Conservation (phyloP, 2,888 invertebrate genomes). For the Cecidostiba fungosa region DNA sequence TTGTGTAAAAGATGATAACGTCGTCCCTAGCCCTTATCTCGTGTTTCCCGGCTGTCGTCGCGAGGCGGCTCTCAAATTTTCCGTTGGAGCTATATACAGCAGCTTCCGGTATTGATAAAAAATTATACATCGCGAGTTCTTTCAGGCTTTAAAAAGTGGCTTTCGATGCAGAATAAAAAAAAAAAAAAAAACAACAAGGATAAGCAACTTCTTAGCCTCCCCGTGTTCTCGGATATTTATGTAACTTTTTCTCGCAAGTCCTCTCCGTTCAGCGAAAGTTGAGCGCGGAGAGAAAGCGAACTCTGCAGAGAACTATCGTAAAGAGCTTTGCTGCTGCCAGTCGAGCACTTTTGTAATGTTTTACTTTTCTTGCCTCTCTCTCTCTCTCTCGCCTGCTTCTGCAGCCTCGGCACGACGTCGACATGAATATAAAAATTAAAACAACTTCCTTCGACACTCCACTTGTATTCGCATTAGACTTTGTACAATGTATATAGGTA, state of each 20-base stretch:
- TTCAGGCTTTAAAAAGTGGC: neutral
- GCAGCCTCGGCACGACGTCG: neutral
- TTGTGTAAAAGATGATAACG: conserved; percentile 47
- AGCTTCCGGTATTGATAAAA: neutral
- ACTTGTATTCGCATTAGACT: conserved; percentile 14
- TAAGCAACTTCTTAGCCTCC: conserved; percentile 16
- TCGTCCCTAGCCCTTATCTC: neutral
- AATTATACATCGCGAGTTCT: neutral
- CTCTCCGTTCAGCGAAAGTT: conserved; percentile 16
- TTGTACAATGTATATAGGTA: neutral
- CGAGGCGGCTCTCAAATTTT: neutral
- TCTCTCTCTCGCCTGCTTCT: neutral
- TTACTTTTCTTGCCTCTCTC: conserved; percentile 38
- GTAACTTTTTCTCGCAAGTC: conserved; percentile 53
- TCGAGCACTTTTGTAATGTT: conserved; percentile 48
- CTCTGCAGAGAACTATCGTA: conserved; percentile 56
- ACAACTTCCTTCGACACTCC: neutral
- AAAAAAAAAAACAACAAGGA: conserved; percentile 20
- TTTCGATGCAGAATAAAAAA: neutral
- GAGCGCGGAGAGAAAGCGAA: conserved; percentile 27
- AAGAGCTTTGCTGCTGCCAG: conserved; percentile 55
- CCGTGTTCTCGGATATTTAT: conserved; percentile 50
- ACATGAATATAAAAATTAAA: conserved; percentile 39
- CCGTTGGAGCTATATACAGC: neutral
- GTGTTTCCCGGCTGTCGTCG: neutral